phyloP scores from a whole-genome alignment of 2,113 vertebrate genomes.

The Gorilla gorilla region DNA sequence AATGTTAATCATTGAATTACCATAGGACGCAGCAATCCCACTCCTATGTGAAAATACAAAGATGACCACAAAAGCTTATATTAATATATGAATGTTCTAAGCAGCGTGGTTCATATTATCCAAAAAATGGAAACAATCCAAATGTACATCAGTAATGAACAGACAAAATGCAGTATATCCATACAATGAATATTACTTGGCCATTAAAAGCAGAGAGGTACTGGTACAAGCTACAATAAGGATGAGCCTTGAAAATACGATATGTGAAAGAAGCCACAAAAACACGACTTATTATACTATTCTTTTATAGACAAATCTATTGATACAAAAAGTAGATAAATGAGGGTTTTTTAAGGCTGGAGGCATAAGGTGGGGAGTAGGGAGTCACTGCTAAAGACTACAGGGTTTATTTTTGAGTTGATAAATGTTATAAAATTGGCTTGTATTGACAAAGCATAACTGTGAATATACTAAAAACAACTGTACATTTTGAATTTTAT shows the following conservation, averaged over 20 bases:
- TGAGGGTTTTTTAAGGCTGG: accelerated
- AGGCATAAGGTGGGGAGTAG: not conserved
- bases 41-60: not conserved
- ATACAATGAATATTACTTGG: not conserved
- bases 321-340: not conserved
- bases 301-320: not conserved
- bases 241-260: not conserved
- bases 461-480: slow-evolving; percentile 27
- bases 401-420: not conserved
- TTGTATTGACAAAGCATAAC: not conserved
- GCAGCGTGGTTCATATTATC: not conserved
- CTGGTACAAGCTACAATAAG: too few relatives aligned
- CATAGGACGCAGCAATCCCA: not conserved
- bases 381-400: not conserved
- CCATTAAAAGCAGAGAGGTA: not conserved
- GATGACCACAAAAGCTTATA: not conserved
- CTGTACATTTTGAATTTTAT: not conserved
- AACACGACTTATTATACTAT: not conserved
- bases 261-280: not conserved
- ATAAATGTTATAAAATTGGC: not conserved
- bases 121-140: not conserved
- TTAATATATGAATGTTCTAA: not conserved
- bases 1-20: not conserved
- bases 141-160: not conserved
- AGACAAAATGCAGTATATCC: not conserved